Percentiles rank a stretch among this genome's conserved stretches.
phyloP scores from a whole-genome alignment of 2,888 invertebrate genomes.

The Carterocephalus palaemon region DNA sequence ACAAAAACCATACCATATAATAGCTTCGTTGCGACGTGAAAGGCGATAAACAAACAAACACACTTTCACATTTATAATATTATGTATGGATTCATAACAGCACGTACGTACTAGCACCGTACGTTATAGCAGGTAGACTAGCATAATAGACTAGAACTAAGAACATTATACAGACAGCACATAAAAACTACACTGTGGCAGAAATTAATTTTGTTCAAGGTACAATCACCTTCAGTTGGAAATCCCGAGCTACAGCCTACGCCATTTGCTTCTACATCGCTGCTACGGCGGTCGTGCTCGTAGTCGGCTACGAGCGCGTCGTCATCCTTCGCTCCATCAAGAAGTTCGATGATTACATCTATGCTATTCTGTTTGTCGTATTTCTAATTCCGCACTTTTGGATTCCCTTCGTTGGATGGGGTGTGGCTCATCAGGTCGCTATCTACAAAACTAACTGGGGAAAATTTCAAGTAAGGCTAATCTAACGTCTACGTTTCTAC shows the following conservation, averaged over 20 bases:
- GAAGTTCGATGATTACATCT: conserved; percentile 84
- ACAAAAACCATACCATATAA: no score
- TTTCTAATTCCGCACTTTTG: conserved; percentile 84
- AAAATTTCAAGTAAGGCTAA: conserved; percentile 79
- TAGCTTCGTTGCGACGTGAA: no score
- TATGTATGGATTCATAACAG: no score
- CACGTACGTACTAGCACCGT: no score
- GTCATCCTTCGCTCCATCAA: conserved; percentile 79
- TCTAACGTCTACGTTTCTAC: no score
- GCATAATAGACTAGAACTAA: no score
- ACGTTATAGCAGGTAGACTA: no score
- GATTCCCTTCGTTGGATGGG: conserved; percentile 85
- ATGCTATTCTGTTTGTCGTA: conserved; percentile 82
- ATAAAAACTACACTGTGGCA: conserved; percentile 19
- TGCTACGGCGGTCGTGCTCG: conserved; percentile 77
- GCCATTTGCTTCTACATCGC: conserved; percentile 81
- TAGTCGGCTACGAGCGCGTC: conserved; percentile 81
- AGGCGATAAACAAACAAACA: no score
- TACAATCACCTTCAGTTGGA: conserved; percentile 82
- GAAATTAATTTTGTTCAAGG: conserved; percentile 43
- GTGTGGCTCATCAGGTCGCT: conserved; percentile 83
- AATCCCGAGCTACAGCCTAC: conserved; percentile 80
- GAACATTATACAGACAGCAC: no score
- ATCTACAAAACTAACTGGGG: conserved; percentile 85
- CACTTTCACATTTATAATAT: no score